A percentile compares a stretch with the other conserved stretches of the same genome.
Conservation (phyloP, 2,113 vertebrate species). For the Cavia aperea region DNA sequence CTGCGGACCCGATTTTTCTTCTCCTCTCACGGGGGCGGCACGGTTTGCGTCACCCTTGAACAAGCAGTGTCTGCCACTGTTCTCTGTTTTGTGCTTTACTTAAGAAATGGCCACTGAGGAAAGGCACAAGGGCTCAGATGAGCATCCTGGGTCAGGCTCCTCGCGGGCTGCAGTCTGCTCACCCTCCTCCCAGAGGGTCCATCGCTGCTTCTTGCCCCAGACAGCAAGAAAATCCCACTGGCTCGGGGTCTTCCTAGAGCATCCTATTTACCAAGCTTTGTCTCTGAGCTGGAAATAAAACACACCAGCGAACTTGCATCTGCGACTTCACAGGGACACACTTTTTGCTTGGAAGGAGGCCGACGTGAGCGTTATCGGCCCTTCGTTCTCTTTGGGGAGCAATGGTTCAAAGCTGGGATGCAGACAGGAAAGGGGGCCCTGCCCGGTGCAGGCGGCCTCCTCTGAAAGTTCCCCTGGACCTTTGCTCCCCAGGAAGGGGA, state of each 20-base stretch:
- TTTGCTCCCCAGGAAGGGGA: slow-evolving; percentile 27
- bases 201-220: neutral
- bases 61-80: neutral
- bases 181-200: neutral
- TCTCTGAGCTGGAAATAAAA: neutral
- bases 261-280: neutral
- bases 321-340: neutral
- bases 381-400: slow-evolving; percentile 43
- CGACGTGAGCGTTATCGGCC: neutral
- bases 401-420: neutral
- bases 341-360: neutral
- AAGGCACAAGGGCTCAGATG: neutral
- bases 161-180: neutral
- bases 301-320: neutral
- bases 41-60: neutral
- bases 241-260: neutral
- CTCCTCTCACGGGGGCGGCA: neutral
- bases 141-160: neutral
- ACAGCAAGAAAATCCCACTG: neutral
- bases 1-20: neutral
- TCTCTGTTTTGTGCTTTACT: neutral
- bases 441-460: neutral
- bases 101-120: neutral
- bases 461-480: slow-evolving; percentile 57
- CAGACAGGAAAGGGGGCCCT: slow-evolving; percentile 36